Evolutionary conservation across 2,888 invertebrate genomes (phyloP).

Genomic region (Antheraea assamensis): DNA sequence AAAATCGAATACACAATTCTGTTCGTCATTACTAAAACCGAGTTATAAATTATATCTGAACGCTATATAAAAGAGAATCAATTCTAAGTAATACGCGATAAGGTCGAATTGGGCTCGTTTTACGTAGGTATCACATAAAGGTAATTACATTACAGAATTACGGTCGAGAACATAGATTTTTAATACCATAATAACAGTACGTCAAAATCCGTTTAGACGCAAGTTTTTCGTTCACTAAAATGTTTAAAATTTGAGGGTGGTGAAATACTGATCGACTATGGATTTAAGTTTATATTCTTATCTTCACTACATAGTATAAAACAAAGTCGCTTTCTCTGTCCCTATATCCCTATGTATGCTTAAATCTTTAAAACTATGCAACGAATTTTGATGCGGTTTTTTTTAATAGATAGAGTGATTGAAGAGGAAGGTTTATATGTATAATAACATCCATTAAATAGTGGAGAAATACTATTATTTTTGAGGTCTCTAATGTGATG

Average conservation of each 20-base stretch:
- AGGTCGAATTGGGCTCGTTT: conserved; percentile 32
- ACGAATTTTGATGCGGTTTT: too few species aligned
- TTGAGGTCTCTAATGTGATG: too few species aligned
- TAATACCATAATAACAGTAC: conserved; percentile 44
- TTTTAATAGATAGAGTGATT: too few species aligned
- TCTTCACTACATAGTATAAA: background rate
- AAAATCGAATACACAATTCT: background rate
- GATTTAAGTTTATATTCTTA: background rate
- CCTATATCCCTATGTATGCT: too few species aligned
- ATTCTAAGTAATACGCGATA: background rate
- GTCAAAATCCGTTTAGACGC: conserved; percentile 26
- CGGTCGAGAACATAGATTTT: conserved; percentile 32
- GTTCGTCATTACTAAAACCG: conserved; percentile 2
- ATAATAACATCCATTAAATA: too few species aligned
- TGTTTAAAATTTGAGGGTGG: background rate
- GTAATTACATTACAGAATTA: background rate
- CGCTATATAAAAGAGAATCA: background rate
- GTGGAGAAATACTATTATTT: too few species aligned
- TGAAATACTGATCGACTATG: background rate
- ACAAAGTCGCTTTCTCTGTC: too few species aligned
- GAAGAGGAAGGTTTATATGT: too few species aligned
- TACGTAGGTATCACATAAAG: background rate
- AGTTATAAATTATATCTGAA: background rate
- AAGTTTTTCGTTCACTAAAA: conserved; percentile 27
- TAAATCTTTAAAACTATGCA: too few species aligned